Conservation (phyloP, 2,888 invertebrate genomes). For the Vesta saturnalis region DNA sequence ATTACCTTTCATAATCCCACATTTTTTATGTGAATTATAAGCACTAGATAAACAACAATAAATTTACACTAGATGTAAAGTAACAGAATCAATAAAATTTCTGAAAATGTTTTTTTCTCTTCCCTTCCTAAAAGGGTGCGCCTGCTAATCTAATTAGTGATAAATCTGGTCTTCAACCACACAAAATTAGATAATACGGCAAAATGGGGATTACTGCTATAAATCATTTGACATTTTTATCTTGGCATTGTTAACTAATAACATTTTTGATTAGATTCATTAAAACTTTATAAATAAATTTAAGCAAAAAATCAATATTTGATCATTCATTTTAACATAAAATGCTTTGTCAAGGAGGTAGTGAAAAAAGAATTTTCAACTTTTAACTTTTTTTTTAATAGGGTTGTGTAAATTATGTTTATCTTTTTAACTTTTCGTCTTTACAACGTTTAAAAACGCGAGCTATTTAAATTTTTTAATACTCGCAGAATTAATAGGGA, state of each 20-base stretch:
- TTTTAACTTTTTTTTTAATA: too few species aligned
- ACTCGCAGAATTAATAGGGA: not conserved
- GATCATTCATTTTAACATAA: not conserved
- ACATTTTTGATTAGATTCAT: not conserved
- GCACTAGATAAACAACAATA: not conserved
- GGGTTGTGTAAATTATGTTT: not conserved
- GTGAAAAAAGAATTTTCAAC: not conserved
- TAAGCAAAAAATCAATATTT: not conserved
- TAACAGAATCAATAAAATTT: not conserved
- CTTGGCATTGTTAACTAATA: not conserved
- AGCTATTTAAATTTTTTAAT: not conserved
- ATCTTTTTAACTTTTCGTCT: not conserved
- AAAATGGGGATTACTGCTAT: not conserved
- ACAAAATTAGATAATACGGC: not conserved
- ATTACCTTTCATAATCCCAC: not conserved
- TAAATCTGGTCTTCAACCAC: constrained; percentile 2
- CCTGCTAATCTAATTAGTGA: constrained; percentile 9
- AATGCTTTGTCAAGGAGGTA: too few species aligned
- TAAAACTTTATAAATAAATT: not conserved
- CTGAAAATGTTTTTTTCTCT: not conserved
- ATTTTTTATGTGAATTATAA: not conserved
- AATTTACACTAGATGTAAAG: not conserved
- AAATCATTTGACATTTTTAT: constrained; percentile 1
- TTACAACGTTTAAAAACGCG: too few species aligned
- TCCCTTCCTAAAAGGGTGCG: constrained; percentile 1